Conservation (phyloP, 2,888 invertebrate species). For the Phania funesta region DNA sequence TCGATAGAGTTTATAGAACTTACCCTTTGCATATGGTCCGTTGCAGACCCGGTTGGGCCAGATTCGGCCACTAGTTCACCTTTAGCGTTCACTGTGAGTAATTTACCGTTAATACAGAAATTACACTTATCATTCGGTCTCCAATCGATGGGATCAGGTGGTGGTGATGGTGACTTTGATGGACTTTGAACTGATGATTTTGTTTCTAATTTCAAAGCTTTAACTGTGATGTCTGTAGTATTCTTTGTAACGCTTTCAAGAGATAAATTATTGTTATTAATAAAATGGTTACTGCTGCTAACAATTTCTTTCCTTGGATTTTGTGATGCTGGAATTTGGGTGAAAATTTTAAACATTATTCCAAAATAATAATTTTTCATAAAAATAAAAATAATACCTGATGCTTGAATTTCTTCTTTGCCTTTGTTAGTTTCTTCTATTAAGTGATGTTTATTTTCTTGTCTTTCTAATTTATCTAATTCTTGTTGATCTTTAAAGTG, state of each 20-base stretch:
- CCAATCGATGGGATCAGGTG: conserved; percentile 85
- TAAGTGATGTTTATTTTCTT: conserved; percentile 35
- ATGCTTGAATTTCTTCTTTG: conserved; percentile 6
- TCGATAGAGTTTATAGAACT: conserved; percentile 33
- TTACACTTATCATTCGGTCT: conserved; percentile 91
- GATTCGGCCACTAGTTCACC: conserved; percentile 81
- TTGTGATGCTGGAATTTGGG: conserved; percentile 62
- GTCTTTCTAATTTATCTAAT: conserved; percentile 9
- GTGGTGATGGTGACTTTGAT: conserved; percentile 70
- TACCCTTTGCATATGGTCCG: conserved; percentile 76
- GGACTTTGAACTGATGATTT: conserved; percentile 18
- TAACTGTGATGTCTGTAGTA: conserved; percentile 56
- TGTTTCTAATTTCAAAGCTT: conserved; percentile 43
- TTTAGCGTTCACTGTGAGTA: conserved; percentile 81
- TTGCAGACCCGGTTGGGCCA: conserved; percentile 76
- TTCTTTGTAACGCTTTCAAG: conserved; percentile 14
- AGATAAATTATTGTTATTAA: conserved; percentile 40
- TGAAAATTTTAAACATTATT: not conserved
- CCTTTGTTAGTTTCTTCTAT: not conserved
- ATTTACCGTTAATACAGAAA: conserved; percentile 90
- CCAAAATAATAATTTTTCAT: not conserved
- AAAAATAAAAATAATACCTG: not conserved
- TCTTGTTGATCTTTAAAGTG: not conserved
- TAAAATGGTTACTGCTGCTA: conserved; percentile 24
- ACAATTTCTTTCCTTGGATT: conserved; percentile 50